Evolutionary conservation across 2,888 invertebrate species (phyloP).

Genomic region (Parnassius glacialis): DNA sequence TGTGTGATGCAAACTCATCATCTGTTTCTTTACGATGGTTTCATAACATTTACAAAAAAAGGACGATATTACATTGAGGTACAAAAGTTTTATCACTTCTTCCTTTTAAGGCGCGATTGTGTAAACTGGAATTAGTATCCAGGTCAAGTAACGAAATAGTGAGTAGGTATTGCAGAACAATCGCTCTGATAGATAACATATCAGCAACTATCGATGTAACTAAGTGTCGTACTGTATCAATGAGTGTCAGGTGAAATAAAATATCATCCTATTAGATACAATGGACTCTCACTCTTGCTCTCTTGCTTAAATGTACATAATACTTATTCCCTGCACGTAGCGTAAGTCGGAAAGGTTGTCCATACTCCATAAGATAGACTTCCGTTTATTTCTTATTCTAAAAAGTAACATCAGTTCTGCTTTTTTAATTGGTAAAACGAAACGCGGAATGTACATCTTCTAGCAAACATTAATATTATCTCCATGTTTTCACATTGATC

Average conservation of each 20-base stretch:
- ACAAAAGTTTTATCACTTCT: too few species aligned
- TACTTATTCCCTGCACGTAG: constrained; percentile 9
- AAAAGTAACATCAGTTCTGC: not conserved
- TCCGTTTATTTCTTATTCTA: constrained; percentile 9
- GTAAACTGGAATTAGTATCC: constrained; percentile 6
- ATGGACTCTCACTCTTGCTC: not conserved
- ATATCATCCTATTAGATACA: constrained; percentile 11
- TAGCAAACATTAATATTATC: too few species aligned
- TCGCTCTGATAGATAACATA: constrained; percentile 14
- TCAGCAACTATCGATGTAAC: constrained; percentile 13
- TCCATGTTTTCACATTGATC: too few species aligned
- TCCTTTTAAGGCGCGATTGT: constrained; percentile 3
- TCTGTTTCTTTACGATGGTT: too few species aligned
- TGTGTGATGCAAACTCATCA: too few species aligned
- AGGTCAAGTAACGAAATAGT: constrained; percentile 17
- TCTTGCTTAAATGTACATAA: not conserved
- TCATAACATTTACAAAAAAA: too few species aligned
- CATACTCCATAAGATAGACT: constrained; percentile 3
- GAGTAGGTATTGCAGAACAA: constrained; percentile 14
- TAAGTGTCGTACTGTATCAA: constrained; percentile 5
- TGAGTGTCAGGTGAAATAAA: constrained; percentile 3
- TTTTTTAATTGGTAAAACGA: too few species aligned
- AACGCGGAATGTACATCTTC: too few species aligned
- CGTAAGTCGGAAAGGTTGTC: constrained; percentile 3
- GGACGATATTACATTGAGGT: too few species aligned